phyloP scores from a whole-genome alignment of 2,113 vertebrate species.

The Chaetorhynchus papuensis region DNA sequence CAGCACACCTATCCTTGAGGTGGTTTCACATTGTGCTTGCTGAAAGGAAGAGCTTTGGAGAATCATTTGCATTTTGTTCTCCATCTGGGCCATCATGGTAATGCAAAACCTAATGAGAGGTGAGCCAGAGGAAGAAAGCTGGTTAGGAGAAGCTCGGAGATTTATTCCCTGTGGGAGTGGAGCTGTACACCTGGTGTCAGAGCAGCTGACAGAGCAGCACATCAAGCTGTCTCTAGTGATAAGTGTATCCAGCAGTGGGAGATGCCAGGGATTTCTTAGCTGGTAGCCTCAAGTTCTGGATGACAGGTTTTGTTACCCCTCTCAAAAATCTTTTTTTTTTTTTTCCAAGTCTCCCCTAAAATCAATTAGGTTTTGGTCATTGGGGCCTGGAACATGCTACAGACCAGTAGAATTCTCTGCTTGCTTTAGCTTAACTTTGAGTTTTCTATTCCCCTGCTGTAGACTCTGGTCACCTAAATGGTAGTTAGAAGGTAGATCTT shows the following conservation, averaged over 20 bases:
- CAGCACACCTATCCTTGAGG: background rate
- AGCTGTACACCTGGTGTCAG: background rate
- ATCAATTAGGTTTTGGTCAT: background rate
- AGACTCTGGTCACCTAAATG: background rate
- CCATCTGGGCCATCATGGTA: background rate
- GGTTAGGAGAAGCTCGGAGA: background rate
- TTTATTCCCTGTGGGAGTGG: background rate
- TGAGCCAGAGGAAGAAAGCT: background rate
- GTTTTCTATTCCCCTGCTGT: background rate
- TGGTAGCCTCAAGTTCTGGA: background rate
- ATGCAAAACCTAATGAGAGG: background rate
- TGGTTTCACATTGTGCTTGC: background rate
- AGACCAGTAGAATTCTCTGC: background rate
- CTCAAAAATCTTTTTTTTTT: background rate
- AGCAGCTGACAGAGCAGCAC: background rate
- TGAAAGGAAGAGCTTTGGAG: background rate
- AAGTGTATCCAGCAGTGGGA: background rate
- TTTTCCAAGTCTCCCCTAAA: background rate
- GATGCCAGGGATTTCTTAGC: background rate
- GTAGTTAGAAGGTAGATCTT: background rate
- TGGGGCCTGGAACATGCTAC: background rate
- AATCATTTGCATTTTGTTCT: background rate
- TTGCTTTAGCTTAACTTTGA: background rate
- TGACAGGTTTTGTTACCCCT: background rate
- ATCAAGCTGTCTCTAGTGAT: background rate